Evolutionary conservation across 2,888 invertebrate species (phyloP), one percentile per base, ranked within the genome.

Genomic region (Coelinius sp.): DNA sequence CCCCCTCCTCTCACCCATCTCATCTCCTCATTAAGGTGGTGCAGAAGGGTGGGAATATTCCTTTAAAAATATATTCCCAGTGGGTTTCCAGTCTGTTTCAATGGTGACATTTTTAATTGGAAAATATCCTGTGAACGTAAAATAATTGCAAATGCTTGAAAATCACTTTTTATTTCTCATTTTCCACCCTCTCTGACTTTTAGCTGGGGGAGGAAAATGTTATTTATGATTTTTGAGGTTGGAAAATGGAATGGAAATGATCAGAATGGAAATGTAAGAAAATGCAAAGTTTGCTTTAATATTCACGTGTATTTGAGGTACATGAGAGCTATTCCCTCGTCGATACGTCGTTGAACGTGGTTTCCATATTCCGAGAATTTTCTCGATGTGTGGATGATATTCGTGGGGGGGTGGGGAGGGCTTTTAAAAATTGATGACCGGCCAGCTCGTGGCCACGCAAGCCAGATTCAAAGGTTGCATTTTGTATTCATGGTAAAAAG

Each of bases 381-480:
- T 49, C 46, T 20, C 79, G 82, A 72, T 79, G 80, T 82, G 83
- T 82, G 81, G 82, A 82, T 78, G 77, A 74, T 68, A 38, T 63
- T 52, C 20, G 31, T 35, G 79, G 41, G 12, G 5, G 38, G 5
- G 38, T 10, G 38, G 38, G 38, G 38, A 79, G 77, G 80, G 80
- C 81, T 81, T 79, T 86, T 83, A 86, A 86, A 86, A 85, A 86
- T 86, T 86, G 84, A 86, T 83, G 85, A 76, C 75, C 77, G 82
- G 81, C 80, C 77, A 80, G 69, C 74, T 77, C 77, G 79, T 79
- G 76, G 83, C 83, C 83, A 81, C 80, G 85, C 86, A 85, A 86
- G 85, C 85, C 84, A 85, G 85, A 87, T 86, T 86, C 85, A 84
- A 84, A 84, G 82, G 81, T 70, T 82, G 77, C 85, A 87, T 88